Evolutionary conservation across 2,888 invertebrate species (phyloP), one percentile per base, ranked within the genome.

Genomic region (Biston stratarius): DNA sequence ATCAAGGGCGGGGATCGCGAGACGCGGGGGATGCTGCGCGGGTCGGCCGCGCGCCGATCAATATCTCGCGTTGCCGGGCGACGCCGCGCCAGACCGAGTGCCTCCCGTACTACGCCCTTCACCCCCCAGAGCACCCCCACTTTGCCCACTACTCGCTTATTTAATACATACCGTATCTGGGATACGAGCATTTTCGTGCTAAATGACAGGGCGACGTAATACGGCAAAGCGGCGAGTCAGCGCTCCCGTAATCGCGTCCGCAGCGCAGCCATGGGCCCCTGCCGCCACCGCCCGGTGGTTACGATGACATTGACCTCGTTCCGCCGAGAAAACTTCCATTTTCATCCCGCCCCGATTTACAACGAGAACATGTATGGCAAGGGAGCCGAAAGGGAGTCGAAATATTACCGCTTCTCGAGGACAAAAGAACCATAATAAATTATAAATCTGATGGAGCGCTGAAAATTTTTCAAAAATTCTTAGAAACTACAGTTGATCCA

Each of bases 81-180:
- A 95, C 94, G 94, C 94, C 94, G 94, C 91, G 94, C 95, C 94
- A 94, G 94, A 95, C 95, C 92, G 94, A 94, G 94, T 94, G 95
- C 94, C 95, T 94, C 95, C 90, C 89, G 94, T 94, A 92, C 94
- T 92, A 90, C 91, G 89, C 87, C 87, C 84, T 81, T 82, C 79
- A 24, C 71, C 77, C 77, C 76, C 76, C 79, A 74, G 75, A 77
- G 78, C 73, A 73, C 70, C 74, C 80, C 77, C 77, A 77, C 83
- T 77, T 81, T 82, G 78, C 89, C 88, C 89, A 87, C 90, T 89
- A 88, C 85, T 89, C 91, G 89, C 90, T 93, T 92, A 92, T 93
- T 92, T 92, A 91, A 92, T 90, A 90, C 88, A 87, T 89, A 83
- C 85, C 84, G 85, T 89, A 90, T 91, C 90, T 88, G 87, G 89